Evolutionary conservation across 2,888 invertebrate genomes (phyloP).

Genomic region (Heliconius cydno): DNA sequence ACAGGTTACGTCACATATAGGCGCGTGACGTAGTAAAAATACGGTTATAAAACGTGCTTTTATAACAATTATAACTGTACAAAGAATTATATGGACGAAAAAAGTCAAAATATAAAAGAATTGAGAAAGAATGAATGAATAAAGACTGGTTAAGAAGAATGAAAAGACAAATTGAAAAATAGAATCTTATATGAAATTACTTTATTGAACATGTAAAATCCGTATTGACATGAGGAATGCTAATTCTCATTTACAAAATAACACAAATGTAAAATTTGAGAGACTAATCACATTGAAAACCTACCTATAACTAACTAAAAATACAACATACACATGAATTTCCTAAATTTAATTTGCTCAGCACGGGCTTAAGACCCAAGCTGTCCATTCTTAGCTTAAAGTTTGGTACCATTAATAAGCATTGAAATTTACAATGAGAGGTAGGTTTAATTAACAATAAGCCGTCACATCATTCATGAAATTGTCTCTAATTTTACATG

Average conservation of each 20-base stretch:
- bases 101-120: not conserved
- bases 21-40: slow-evolving; percentile 18
- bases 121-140: not conserved
- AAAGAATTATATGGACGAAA: not conserved
- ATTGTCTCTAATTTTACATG: slow-evolving; percentile 81
- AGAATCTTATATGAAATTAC: slow-evolving; percentile 82
- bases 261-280: slow-evolving; percentile 83
- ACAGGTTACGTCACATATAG: slow-evolving; percentile 23
- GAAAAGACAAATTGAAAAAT: slow-evolving; percentile 63
- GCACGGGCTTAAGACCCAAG: slow-evolving; percentile 55
- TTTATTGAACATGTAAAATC: slow-evolving; percentile 85
- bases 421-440: slow-evolving; percentile 82
- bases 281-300: slow-evolving; percentile 83
- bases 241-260: slow-evolving; percentile 84
- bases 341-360: slow-evolving; percentile 71
- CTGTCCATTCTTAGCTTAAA: slow-evolving; percentile 69
- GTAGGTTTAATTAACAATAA: slow-evolving; percentile 81
- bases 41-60: slow-evolving; percentile 24
- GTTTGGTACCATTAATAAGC: slow-evolving; percentile 80
- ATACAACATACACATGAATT: slow-evolving; percentile 83
- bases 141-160: slow-evolving; percentile 41
- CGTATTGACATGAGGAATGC: slow-evolving; percentile 84
- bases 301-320: slow-evolving; percentile 83
- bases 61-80: slow-evolving; percentile 3
- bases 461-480: slow-evolving; percentile 69